These are phyloP conservation scores for Aphidius colemani DNA, from an alignment of 2,888 invertebrate species.

Conservation along the genomic window DNA sequence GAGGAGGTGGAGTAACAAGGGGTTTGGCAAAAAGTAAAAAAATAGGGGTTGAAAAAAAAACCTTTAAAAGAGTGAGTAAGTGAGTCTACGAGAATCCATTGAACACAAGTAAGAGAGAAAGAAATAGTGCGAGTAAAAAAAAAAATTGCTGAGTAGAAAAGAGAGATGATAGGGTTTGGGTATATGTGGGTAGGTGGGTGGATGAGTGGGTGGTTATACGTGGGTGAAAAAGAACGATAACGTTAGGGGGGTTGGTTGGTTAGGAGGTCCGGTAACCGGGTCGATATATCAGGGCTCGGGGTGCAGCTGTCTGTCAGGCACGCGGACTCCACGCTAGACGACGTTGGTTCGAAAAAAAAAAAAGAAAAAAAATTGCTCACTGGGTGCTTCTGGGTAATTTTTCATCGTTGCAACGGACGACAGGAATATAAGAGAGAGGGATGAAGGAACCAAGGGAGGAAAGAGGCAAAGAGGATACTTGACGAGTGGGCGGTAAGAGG, in stretches of 20 bases:
- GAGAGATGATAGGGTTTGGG: no score
- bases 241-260: constrained; percentile 40
- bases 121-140: neutral
- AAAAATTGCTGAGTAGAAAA: neutral
- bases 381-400: constrained; percentile 56
- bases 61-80: constrained; percentile 15
- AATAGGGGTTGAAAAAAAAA: neutral
- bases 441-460: constrained; percentile 38
- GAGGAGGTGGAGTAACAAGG: constrained; percentile 12
- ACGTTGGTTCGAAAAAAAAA: constrained; percentile 42
- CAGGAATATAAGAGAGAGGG: constrained; percentile 49
- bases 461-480: neutral
- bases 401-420: constrained; percentile 57
- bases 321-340: constrained; percentile 56
- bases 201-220: no score
- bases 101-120: neutral
- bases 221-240: constrained; percentile 17
- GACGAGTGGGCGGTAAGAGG: constrained; percentile 21
- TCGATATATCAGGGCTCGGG: constrained; percentile 59
- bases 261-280: constrained; percentile 52
- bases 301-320: constrained; percentile 59
- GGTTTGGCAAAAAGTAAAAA: constrained; percentile 1
- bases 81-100: neutral
- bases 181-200: no score
- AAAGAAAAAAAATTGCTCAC: constrained; percentile 46